Evolutionary conservation across 1,140 invertebrate species (phyloP), one percentile per base, ranked within the genome.

Genomic region (Amphibalanus amphitrite): DNA sequence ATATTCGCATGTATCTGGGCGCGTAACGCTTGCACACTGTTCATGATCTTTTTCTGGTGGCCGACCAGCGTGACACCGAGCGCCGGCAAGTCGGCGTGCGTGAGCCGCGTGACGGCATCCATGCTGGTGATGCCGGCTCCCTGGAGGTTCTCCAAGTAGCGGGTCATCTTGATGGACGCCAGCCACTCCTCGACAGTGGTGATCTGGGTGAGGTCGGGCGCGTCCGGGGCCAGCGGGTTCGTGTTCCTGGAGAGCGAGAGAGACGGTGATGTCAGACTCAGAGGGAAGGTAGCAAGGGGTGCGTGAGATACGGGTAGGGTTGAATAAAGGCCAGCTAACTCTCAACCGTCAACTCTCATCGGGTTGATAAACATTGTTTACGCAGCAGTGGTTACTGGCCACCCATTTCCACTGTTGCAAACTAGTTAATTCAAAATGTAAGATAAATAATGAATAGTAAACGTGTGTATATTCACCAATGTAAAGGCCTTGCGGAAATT

Each of bases 11-110:
- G 88, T 76, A 93, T 87, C 80, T 94, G 92, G 67, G 90, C 90
- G 75, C 92, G 84, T 81, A 95, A 88, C 73, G 90, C 90, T 78
- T 94, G 92, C 76, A 95, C 90, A 84, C 90, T 93, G 82, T 93
- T 94, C 89, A 97, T 95, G 71, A 98, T 97, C 83, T 97, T 97
- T 82, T 97, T 96, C 81, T 97, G 95, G 82, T 98, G 95, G 59
- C 95, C 94, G n/a, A 96, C 93, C 68, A 97, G 85, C 20, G 91
- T 95, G 74, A 98, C 92, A 33, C 94, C 94, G 72, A 98, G 84
- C 75, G 90, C 86, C 29, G 90, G 91, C 71, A 98, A 82, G 80
- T 97, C 94, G 78, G 93, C 90, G 29, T 93, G 90, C 59, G 90
- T 96, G 69, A 98, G 85, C 70, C 88, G 83, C 20, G 90, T 86